Evolutionary conservation across 2,113 vertebrate genomes (phyloP).

Genomic region (Dascyllus trimaculatus): DNA sequence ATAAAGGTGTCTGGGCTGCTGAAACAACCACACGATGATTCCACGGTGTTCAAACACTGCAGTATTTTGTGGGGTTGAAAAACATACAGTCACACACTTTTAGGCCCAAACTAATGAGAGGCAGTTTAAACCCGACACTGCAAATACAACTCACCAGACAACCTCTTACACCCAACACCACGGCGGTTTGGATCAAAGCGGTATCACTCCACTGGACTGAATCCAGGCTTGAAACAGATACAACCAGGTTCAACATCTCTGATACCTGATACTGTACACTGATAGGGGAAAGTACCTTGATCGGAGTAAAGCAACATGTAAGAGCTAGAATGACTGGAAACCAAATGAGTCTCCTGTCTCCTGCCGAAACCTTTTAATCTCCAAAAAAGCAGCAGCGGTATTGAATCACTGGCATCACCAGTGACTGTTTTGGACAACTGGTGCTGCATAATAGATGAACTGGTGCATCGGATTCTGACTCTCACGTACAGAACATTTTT

Average conservation of each 20-base stretch:
- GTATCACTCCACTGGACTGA: slow-evolving; percentile 29
- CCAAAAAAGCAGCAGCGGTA: slow-evolving; percentile 20
- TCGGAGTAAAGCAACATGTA: slow-evolving; percentile 59
- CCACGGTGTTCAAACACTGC: not conserved
- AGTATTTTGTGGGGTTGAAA: not conserved
- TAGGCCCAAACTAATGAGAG: too few species aligned
- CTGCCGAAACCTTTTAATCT: slow-evolving; percentile 18
- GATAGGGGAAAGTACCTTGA: slow-evolving; percentile 70
- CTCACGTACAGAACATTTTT: slow-evolving; percentile 12
- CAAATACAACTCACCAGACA: slow-evolving; percentile 19
- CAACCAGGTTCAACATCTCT: slow-evolving; percentile 38
- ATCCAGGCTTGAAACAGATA: slow-evolving; percentile 45
- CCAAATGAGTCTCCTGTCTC: slow-evolving; percentile 18
- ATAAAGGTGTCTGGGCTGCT: too few species aligned
- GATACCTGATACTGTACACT: slow-evolving; percentile 53
- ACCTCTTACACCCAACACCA: slow-evolving; percentile 36
- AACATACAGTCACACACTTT: too few species aligned
- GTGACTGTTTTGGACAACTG: slow-evolving; percentile 9
- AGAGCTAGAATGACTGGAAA: slow-evolving; percentile 50
- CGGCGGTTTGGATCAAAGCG: slow-evolving; percentile 28
- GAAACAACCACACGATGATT: too few species aligned
- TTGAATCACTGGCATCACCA: slow-evolving; percentile 6
- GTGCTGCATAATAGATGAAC: not conserved
- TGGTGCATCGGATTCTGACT: not conserved
- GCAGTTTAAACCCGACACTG: too few species aligned